Evolutionary conservation across 1,140 invertebrate species (phyloP).

Genomic region (Cydia fagiglandana): DNA sequence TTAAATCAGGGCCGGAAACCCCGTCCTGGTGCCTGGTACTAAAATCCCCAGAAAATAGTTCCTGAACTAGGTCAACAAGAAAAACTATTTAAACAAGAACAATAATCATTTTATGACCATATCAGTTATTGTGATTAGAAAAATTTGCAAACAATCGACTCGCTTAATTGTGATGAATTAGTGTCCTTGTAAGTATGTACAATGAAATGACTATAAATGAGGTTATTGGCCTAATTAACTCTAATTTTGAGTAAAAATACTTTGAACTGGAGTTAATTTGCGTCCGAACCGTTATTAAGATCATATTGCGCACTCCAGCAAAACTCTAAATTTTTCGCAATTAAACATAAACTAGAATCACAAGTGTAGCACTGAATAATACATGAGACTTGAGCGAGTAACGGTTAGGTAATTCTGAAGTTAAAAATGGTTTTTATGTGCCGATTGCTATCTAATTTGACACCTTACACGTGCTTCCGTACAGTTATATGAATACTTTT

Average conservation of each 20-base stretch:
- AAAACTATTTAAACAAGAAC: neutral
- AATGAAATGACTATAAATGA: neutral
- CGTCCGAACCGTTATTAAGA: constrained; percentile 34
- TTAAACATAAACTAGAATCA: constrained; percentile 33
- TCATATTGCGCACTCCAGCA: constrained; percentile 34
- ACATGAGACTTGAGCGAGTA: constrained; percentile 19
- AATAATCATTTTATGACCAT: neutral
- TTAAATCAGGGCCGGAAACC: neutral
- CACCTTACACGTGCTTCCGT: neutral
- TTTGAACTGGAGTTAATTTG: neutral
- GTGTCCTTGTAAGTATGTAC: neutral
- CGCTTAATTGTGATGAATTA: no score
- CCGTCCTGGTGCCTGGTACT: neutral
- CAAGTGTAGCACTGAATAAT: constrained; percentile 33
- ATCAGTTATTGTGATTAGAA: neutral
- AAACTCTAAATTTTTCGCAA: constrained; percentile 36
- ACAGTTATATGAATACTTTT: neutral
- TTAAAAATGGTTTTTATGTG: neutral
- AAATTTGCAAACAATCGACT: neutral
- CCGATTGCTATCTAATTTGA: neutral
- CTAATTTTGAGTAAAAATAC: neutral
- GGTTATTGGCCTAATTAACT: neutral
- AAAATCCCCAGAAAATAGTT: neutral
- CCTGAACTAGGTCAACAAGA: neutral
- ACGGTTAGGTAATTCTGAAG: constrained; percentile 36